Evolutionary conservation across 1,140 invertebrate genomes (phyloP).

Genomic region (Lepidostoma basale): DNA sequence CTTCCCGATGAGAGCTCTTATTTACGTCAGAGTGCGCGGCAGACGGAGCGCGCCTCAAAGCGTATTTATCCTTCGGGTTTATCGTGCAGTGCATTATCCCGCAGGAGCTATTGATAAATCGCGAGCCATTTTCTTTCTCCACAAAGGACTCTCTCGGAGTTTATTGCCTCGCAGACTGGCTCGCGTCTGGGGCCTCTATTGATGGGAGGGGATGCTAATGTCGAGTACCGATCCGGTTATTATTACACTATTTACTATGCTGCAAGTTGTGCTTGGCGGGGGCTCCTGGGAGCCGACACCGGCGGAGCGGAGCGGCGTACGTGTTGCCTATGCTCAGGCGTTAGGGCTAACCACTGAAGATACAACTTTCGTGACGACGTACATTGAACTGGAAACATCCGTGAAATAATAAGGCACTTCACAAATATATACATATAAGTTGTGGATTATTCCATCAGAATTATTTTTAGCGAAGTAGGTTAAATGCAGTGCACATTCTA

Average conservation of each 20-base stretch:
- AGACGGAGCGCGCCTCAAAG: conserved; percentile 2
- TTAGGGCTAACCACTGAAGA: not conserved
- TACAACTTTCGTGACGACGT: not conserved
- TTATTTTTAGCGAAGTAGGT: no score
- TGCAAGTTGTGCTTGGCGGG: no score
- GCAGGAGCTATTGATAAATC: conserved; percentile 15
- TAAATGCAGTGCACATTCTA: no score
- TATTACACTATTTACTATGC: no score
- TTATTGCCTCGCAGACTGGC: conserved; percentile 16
- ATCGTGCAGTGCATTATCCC: conserved; percentile 24
- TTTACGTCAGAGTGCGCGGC: not conserved
- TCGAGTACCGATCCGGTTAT: not conserved
- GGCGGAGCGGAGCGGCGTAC: not conserved
- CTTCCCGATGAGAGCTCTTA: no score
- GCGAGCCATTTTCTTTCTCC: conserved; percentile 17
- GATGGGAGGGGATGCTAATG: conserved; percentile 18
- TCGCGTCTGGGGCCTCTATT: not conserved
- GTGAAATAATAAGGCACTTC: no score
- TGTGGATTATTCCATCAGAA: no score
- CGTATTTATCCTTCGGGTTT: conserved; percentile 4
- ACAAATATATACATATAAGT: no score
- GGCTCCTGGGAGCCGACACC: not conserved
- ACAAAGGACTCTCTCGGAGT: conserved; percentile 16
- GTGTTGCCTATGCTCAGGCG: no score
- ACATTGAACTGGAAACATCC: no score